Base-by-base conservation (phyloP, 2,888 invertebrate species). In the Rhagonycha fulva region DNA sequence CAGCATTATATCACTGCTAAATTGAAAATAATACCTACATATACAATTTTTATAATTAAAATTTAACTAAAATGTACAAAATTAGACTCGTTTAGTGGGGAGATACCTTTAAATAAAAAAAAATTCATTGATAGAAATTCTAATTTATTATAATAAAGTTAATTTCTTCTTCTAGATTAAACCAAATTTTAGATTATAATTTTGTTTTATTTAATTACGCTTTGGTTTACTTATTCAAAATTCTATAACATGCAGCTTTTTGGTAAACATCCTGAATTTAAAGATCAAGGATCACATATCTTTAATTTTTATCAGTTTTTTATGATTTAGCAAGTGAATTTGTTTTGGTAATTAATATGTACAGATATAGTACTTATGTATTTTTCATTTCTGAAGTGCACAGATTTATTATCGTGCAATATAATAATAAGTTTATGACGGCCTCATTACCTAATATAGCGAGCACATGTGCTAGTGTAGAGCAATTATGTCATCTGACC, bases 391-490 rank as follows among this genome's bases (percentile, higher is more conserved):
- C 12, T 32, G 32, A 9, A 32, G 32, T 5, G 4, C 12, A 30
- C n/a, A 32, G 19, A 19, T 32, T 32, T 32, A 32, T 32, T 12
- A 32, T 32, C 12, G 12, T 32, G 32, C 11, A 32, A 32, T 32
- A 32, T 32, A 32, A 32, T 32, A 32, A 32, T 32, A 32, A 32
- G 32, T 32, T 78, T 75, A 70, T 71, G 67, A 75, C 79, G 80
- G 79, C 81, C 82, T 77, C 80, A 80, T 82, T 82, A 82, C 82
- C 81, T 78, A 80, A 82, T 80, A 81, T 79, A 81, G 82, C 30
- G 66, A 75, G 67, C 62, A 75, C 47, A 28, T 75, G 71, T 71
- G 47, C 77, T 78, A 78, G 79, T 80, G 80, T 78, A 81, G 11
- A 28, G 24, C 62, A 30, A 30, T 70, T 74, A 67, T 75, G 71